phyloP scores from a whole-genome alignment of 35 echinoderm and acorn worm genomes.

The Patiria miniata region DNA sequence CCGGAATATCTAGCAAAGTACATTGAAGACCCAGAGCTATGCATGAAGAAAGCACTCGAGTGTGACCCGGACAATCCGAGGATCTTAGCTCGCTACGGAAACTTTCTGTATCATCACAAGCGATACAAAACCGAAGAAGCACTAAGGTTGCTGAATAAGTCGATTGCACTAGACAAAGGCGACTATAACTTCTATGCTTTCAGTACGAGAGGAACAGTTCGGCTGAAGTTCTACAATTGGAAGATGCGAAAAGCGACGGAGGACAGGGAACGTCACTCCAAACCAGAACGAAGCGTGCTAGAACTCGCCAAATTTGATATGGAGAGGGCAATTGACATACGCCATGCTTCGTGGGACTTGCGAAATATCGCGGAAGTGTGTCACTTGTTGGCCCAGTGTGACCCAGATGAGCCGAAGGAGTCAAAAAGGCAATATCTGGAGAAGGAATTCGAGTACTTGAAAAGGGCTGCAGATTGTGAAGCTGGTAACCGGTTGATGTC shows the following conservation, averaged over 20 bases:
- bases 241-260: neutral
- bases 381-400: neutral
- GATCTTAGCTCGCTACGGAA: neutral
- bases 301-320: neutral
- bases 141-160: neutral
- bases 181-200: constrained; percentile 22
- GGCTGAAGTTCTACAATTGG: neutral
- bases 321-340: neutral
- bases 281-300: neutral
- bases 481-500: neutral
- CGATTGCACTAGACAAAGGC: neutral
- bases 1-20: neutral
- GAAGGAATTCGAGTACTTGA: neutral
- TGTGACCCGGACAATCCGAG: neutral
- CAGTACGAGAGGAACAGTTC: neutral
- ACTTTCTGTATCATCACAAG: neutral
- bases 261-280: neutral
- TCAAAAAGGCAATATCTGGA: neutral
- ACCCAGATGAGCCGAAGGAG: neutral
- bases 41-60: neutral
- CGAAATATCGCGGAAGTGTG: neutral
- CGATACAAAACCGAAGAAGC: neutral
- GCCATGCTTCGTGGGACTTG: neutral
- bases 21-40: neutral
- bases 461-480: neutral